Base-by-base conservation (phyloP, 2,888 invertebrate genomes). In the Hedychridium roseum region DNA sequence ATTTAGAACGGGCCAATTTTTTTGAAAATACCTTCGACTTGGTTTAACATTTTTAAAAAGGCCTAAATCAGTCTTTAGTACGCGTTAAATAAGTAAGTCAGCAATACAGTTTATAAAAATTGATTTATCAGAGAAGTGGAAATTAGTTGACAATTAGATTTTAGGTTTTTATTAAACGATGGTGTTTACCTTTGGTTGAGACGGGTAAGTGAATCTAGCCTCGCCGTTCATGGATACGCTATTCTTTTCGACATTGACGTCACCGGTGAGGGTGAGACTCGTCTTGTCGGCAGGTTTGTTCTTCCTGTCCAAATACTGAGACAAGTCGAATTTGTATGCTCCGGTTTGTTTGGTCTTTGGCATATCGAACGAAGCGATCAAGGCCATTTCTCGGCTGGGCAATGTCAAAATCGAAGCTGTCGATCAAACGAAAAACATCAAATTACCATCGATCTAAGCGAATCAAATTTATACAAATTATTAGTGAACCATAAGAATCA, bases 291-390 rank as follows among this genome's bases (percentile, higher is more conserved):
- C 82, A 0, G 90, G 89, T 56, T 86, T 85, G 42, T 84, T 83
- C 65, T 84, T 85, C 73, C 90, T 89, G 79, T 92, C 88, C 40
- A 90, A 76, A 73, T 88, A 90, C 28, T 90, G 79, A 5, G 81
- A 80, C 3, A 86, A 64, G 40, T 90, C 89, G 6, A 86, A 83
- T 42, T 85, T 84, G 57, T 86, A 81, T 18, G 85, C 84, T 57
- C 88, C 88, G 2, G 77, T 74, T 15, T 76, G 70, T 40, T 73
- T 76, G 14, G 70, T 62, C 52, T 77, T 74, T 6, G 76, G 74
- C 15, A 76, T 38, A 20, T 78, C 76, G 50, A 68, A 58, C 15
- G 58, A 59, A 7, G 84, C 80, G 68, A 91, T 88, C 1, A 88
- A 66, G 0, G 87, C 82, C 12, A 91, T 73, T 34, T 88, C 83